Evolutionary conservation across 1,140 invertebrate species (phyloP).

Genomic region (Dryas iulia): DNA sequence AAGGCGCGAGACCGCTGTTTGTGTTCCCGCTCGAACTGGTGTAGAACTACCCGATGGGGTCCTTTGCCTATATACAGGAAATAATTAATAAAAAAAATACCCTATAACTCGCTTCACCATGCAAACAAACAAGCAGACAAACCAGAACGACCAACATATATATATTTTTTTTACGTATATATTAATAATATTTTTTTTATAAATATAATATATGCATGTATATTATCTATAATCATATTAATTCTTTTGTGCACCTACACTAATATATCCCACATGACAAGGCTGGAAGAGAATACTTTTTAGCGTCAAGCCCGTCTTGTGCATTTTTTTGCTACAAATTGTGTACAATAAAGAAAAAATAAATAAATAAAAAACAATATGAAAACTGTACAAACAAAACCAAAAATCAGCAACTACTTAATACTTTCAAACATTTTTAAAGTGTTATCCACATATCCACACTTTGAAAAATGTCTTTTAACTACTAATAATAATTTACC

Average conservation of each 20-base stretch:
- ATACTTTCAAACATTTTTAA: too few relatives aligned
- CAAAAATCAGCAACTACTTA: not conserved
- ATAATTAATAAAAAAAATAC: not conserved
- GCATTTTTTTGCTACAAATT: too few relatives aligned
- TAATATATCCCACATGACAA: too few relatives aligned
- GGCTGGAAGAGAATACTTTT: too few relatives aligned
- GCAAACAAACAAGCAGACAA: conserved; percentile 38
- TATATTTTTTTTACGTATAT: too few relatives aligned
- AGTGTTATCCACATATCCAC: too few relatives aligned
- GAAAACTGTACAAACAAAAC: not conserved
- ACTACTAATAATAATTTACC: conserved; percentile 63
- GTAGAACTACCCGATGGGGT: conserved; percentile 86
- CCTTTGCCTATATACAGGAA: conserved; percentile 81
- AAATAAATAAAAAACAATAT: not conserved
- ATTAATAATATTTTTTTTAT: too few relatives aligned
- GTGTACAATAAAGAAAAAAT: conserved; percentile 17
- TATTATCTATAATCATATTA: too few relatives aligned
- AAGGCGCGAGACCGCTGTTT: conserved; percentile 83
- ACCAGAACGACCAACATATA: too few relatives aligned
- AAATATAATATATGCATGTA: too few relatives aligned
- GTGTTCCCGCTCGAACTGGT: conserved; percentile 82
- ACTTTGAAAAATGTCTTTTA: conserved; percentile 32
- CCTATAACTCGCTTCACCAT: conserved; percentile 21
- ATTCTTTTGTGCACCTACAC: too few relatives aligned
- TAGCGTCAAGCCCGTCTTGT: too few relatives aligned